Percentiles rank a stretch among this genome's conserved stretches.
These are phyloP conservation scores for Paraescarpia echinospica DNA, from an alignment of 1,140 invertebrate genomes.

Conservation along the genomic window DNA sequence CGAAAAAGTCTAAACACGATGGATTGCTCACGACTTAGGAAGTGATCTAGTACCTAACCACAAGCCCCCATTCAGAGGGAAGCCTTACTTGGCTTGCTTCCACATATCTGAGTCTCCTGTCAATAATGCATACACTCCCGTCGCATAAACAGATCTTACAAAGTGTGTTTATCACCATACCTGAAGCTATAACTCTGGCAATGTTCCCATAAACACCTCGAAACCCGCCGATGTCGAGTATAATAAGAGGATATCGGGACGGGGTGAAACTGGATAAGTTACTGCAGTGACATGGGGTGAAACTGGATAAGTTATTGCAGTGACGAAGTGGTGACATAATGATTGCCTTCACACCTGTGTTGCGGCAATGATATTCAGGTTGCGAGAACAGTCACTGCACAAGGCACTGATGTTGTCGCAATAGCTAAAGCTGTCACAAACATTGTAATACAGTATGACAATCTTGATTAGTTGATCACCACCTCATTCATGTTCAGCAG, in stretches of 20 bases:
- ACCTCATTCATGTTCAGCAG: neutral
- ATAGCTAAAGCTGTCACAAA: neutral
- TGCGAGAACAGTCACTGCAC: neutral
- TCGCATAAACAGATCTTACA: neutral
- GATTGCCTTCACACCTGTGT: neutral
- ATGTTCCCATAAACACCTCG: neutral
- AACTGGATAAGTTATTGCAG: neutral
- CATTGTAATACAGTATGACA: neutral
- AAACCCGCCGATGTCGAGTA: neutral
- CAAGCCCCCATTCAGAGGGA: neutral
- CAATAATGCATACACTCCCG: neutral
- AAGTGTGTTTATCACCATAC: neutral
- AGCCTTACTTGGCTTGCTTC: neutral
- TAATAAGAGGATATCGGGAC: neutral
- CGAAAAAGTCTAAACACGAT: neutral
- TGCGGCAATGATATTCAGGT: neutral
- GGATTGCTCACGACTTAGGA: neutral
- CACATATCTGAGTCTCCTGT: neutral
- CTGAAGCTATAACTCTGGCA: neutral
- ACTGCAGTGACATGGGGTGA: neutral
- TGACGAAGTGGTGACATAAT: neutral
- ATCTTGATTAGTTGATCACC: neutral
- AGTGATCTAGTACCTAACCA: neutral
- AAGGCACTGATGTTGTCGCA: neutral
- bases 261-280: neutral